phyloP scores from a whole-genome alignment of 2,113 vertebrate species.

The Pteruthius melanotis region DNA sequence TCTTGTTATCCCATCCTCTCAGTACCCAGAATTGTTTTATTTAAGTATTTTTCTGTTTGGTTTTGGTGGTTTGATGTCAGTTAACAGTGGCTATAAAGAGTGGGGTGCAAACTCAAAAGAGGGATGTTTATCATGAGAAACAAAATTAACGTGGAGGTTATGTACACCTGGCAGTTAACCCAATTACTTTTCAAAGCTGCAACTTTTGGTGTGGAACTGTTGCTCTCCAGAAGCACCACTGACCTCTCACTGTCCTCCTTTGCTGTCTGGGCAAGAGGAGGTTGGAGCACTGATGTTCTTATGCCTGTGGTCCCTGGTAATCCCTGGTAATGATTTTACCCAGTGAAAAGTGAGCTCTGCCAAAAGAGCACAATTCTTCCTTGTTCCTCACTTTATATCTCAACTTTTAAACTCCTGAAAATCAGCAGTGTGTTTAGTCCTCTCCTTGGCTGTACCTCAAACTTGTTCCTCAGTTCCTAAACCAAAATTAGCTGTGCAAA shows the following conservation, averaged over 20 bases:
- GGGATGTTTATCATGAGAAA: not conserved
- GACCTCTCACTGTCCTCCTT: not conserved
- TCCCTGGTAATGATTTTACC: not conserved
- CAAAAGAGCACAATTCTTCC: not conserved
- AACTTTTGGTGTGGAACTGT: not conserved
- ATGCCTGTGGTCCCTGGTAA: not conserved
- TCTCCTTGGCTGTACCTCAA: not conserved
- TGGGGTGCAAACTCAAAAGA: not conserved
- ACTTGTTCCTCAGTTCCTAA: not conserved
- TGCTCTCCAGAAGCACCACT: not conserved
- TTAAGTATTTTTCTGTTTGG: not conserved
- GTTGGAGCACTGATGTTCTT: not conserved
- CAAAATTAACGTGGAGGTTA: not conserved
- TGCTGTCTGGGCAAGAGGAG: not conserved
- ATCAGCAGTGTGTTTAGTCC: not conserved
- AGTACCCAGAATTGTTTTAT: not conserved
- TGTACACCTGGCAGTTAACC: not conserved
- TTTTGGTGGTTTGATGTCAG: not conserved
- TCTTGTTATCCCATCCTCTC: not conserved
- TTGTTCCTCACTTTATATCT: not conserved
- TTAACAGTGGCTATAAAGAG: not conserved
- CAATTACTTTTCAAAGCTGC: not conserved
- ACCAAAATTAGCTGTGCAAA: not conserved
- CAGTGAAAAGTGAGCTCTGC: not conserved
- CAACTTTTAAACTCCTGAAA: not conserved